These are phyloP conservation scores for Poeciliopsis occidentalis DNA, from an alignment of 2,113 vertebrate genomes.

Conservation along the genomic window DNA sequence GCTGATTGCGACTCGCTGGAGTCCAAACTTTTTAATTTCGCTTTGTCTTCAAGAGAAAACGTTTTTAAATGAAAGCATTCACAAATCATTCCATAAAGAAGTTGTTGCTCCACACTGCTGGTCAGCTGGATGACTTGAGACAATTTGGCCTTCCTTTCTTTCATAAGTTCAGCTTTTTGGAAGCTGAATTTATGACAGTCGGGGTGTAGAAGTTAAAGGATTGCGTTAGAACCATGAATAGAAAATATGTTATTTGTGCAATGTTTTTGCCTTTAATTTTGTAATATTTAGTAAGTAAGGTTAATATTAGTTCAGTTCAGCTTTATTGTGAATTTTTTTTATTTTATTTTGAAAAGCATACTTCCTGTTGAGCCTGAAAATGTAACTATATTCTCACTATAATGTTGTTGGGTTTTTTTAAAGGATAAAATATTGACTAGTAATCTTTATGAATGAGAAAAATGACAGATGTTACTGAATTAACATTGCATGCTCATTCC, in stretches of 20 bases:
- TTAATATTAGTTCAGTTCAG: too few species aligned
- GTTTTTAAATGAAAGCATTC: not conserved
- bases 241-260: too few species aligned
- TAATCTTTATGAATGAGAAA: not conserved
- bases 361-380: not conserved
- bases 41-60: not conserved
- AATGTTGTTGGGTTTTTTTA: too few species aligned
- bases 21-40: slow-evolving; percentile 6
- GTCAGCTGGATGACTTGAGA: not conserved
- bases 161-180: not conserved
- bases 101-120: not conserved
- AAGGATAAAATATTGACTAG: not conserved
- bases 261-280: too few species aligned
- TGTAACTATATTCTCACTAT: not conserved
- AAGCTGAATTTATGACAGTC: not conserved
- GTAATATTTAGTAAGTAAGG: too few species aligned
- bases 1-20: slow-evolving; percentile 27
- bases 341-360: too few species aligned
- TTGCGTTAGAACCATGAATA: too few species aligned
- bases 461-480: not conserved
- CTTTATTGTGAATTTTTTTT: too few species aligned
- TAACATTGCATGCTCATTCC: not conserved
- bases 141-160: not conserved
- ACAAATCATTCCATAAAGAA: not conserved
- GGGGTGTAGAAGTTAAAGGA: not conserved